Base-by-base conservation (phyloP, 2,797 vertebrate genomes). In the Labroides dimidiatus region DNA sequence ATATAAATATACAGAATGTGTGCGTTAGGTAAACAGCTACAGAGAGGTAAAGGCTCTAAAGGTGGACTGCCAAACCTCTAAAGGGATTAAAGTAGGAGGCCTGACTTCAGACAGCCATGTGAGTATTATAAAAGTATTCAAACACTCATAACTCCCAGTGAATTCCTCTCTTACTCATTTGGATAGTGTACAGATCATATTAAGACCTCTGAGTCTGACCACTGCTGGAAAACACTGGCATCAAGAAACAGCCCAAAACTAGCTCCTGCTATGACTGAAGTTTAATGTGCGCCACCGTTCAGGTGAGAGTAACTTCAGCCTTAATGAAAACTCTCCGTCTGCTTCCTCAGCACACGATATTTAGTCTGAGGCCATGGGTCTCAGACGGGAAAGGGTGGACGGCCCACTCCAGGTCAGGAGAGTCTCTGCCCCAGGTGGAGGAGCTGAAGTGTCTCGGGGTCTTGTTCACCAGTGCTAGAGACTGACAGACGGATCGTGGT, bases 21-120 rank as follows among this genome's bases (percentile, higher is more conserved):
- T 36, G 58, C 33, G 56, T 72, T 20, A 75, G 62, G 55, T 72
- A 68, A 83, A 86, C 64, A 58, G 48, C 15, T 50, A 44, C 21
- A 14, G 59, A 67, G 36, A 67, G 21, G 24, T 66, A 68, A 75
- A 75, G 72, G 61, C 49, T 42, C 3, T 13, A 2, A 3, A 71
- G 81, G 85, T 74, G 67, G n/a, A 15, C 19, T 48, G 79, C 84
- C 84, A 88, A 80, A 78, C 30, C 70, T 54, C 78, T 84, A 78
- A 82, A 80, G 70, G 77, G 76, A 87, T 83, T 81, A 75, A 72
- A 48, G 64, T 76, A 55, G 49, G 63, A 47, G 71, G 65, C 64
- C 63, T 72, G 37, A 56, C 39, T 30, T 66, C 69, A 77, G 62
- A 14, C 11, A 75, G 71, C 21, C 33, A 20, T 61, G 44, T 69